These are phyloP conservation scores for Spodoptera picta DNA, from an alignment of 2,888 invertebrate genomes.

Conservation along the genomic window DNA sequence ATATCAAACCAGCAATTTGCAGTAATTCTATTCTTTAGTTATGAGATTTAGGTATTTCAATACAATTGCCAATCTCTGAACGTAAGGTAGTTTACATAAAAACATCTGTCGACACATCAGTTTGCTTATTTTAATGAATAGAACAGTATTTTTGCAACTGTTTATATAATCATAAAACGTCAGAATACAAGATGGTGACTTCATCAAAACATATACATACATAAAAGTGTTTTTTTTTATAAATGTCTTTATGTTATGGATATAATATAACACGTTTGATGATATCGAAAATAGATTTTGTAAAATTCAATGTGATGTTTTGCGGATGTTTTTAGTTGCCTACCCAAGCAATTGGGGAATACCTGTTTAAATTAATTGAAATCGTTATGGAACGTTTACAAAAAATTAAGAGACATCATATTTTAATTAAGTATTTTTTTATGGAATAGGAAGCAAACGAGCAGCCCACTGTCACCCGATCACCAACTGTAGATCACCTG, in stretches of 20 bases:
- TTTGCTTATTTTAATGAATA: constrained; percentile 28
- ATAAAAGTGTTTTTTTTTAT: constrained; percentile 18
- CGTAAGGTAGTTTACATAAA: constrained; percentile 18
- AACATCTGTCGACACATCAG: constrained; percentile 33
- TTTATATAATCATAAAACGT: constrained; percentile 35
- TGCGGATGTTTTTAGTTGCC: no score
- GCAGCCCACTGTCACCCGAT: no score
- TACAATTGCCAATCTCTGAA: constrained; percentile 20
- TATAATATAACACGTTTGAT: no score
- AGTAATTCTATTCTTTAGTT: constrained; percentile 22
- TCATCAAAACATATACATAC: constrained; percentile 21
- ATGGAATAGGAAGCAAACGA: no score
- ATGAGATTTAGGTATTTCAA: constrained; percentile 15
- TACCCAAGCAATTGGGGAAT: no score
- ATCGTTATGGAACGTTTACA: no score
- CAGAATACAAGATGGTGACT: constrained; percentile 9
- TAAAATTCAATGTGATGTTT: no score
- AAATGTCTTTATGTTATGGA: background rate
- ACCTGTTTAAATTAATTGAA: no score
- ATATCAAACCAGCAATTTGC: constrained; percentile 22
- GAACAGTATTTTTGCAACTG: constrained; percentile 22
- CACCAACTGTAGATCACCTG: no score
- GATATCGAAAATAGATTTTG: no score
- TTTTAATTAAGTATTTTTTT: no score
- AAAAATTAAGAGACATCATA: no score